A percentile compares a stretch with the other conserved stretches of the same genome.
Evolutionary conservation across 2,113 vertebrate genomes (phyloP).

Genomic region (Ceyx melanurus): DNA sequence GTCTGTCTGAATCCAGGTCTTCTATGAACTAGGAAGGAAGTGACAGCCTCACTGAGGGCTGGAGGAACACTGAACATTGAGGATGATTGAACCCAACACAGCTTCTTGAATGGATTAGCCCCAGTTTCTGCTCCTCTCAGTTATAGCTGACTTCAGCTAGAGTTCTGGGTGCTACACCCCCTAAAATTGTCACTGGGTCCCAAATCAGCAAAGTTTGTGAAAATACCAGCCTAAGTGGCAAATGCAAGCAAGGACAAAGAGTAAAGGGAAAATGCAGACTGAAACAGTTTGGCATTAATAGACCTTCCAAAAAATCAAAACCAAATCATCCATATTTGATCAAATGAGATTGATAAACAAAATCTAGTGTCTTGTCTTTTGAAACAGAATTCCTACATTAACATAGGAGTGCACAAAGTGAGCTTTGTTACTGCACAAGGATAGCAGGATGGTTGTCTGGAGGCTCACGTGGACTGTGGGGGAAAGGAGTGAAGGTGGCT

Average conservation of each 20-base stretch:
- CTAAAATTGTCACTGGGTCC: not conserved
- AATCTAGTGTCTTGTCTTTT: not conserved
- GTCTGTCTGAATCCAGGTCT: not conserved
- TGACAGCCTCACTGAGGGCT: not conserved
- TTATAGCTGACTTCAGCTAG: not conserved
- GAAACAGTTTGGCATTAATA: not conserved
- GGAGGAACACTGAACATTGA: not conserved
- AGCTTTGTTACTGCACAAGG: rapidly evolving
- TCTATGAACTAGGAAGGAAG: not conserved
- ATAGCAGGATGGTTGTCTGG: not conserved
- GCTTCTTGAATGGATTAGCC: not conserved
- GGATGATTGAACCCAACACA: rapidly evolving
- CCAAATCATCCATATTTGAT: not conserved
- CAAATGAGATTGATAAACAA: not conserved
- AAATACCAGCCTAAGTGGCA: not conserved
- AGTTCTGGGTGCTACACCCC: not conserved
- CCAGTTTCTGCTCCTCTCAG: not conserved
- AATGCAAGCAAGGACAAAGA: not conserved
- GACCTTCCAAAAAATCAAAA: not conserved
- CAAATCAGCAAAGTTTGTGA: not conserved
- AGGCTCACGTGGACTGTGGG: rapidly evolving
- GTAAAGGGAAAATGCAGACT: not conserved
- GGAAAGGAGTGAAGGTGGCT: not conserved
- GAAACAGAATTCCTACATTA: not conserved
- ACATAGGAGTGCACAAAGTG: not conserved